Evolutionary conservation across 2,888 invertebrate genomes (phyloP), one percentile per base, ranked within the genome.

Genomic region (Coelinius sp.): DNA sequence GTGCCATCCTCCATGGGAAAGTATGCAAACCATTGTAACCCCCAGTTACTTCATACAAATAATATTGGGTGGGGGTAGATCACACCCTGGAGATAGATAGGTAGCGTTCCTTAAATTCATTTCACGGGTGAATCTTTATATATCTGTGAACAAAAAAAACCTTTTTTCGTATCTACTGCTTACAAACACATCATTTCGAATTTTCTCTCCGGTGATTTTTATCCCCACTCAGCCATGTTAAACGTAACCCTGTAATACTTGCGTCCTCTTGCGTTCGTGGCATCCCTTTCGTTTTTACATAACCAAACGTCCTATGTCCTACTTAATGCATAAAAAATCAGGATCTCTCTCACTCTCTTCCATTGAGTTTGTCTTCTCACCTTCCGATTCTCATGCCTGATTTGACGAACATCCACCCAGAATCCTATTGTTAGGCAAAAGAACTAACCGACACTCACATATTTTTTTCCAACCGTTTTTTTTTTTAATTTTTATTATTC

Each of bases 1-100:
- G 87, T 87, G 86, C 87, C 87, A 87, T 87, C 87, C 86, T 86
- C 46, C 86, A 86, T 87, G 87, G 87, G 87, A 87, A 87, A 87
- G 82, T 86, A 87, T 87, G 87, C 86, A 87, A 87, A 87, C 83
- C 84, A 86, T 87, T 86, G 87, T 86, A 84, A 85, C 85, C 85
- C 85, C 85, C 84, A 79, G 78, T 8, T 74, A 75, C 59, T 68
- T 46, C 68, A 71, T 65, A 12, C 53, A 63, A 63, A 59, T 41
- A 31, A 56, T 31, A 49, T 31, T 44, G 65, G 76, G 75, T 66
- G 70, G 70, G 64, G 46, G 74, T 78, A 85, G 85, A 86, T 87
- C 85, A 85, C 85, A 86, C 86, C 86, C 85, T 81, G 83, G 81
- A 85, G 86, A 86, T 86, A 84, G 83, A 85, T 74, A 49, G 65